Evolutionary conservation across 2,113 vertebrate species (phyloP), one percentile per base, ranked within the genome.

Genomic region (Ochotona princeps): DNA sequence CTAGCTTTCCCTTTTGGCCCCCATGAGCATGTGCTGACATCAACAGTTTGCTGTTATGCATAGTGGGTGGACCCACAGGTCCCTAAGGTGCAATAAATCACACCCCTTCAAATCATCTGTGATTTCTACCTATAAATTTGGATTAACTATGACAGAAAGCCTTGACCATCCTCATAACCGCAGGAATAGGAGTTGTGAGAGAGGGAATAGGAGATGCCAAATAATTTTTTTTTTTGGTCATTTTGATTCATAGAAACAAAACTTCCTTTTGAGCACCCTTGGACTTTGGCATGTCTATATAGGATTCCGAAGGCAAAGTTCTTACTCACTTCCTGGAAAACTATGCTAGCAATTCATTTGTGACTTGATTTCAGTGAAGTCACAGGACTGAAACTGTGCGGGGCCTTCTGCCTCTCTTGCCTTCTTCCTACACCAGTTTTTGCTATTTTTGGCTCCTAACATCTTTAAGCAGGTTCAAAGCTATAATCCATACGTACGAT

Each of bases 51-150:
- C 86, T 97, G 91, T 92, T 96, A 93, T 87, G 54, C 94, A 85
- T 30, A 78, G 66, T n/a, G 95, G 95, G 91, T 20, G 78, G 80
- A 82, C 79, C 91, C 35, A 10, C 85, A 90, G 89, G 44, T 78
- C 70, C 89, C 35, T 90, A 81, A 94, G 44, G 80, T 92, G 87
- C 97, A 70, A 89, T 60, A 97, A 97, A 93, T 83, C 5, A 89
- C 1, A 0, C 81, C 20, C 20, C 94, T 97, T 94, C 72, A 96
- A 96, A 96, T 90, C 82, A 95, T 87, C 93, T 86, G 94, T 94
- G 92, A 94, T 78, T 93, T 96, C 90, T 90, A 88, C 32, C 88
- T 80, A 25, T 75, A 97, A 90, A 38, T 88, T 92, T 92, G 91
- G 32, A 91, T 96, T 96, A 82, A 83, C 84, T 66, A 91, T 83